Evolutionary conservation across 2,797 vertebrate species (phyloP).

Genomic region (Semotilus atromaculatus): DNA sequence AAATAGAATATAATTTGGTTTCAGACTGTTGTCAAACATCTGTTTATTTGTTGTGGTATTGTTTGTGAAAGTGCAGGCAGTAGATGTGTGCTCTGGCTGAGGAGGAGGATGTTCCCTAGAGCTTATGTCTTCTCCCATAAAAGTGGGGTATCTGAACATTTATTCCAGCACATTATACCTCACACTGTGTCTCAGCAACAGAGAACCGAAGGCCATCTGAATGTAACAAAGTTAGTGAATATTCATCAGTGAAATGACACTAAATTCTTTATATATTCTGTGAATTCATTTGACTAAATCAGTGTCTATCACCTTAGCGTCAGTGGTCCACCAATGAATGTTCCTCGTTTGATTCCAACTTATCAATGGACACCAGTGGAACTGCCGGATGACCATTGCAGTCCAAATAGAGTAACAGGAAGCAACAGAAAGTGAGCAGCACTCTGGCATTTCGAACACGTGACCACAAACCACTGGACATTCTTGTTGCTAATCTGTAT

Average conservation of each 20-base stretch:
- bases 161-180: slow-evolving; percentile 65
- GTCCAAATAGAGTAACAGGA: slow-evolving; percentile 48
- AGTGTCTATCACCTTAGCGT: slow-evolving; percentile 37
- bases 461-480: slow-evolving; percentile 6
- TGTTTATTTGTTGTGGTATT: background rate
- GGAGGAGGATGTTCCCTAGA: slow-evolving; percentile 83
- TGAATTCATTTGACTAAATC: background rate
- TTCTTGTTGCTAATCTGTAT: background rate
- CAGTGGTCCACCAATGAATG: slow-evolving; percentile 48
- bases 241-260: background rate
- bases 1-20: background rate
- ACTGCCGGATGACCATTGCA: slow-evolving; percentile 60
- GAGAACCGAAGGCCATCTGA: slow-evolving; percentile 59
- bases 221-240: slow-evolving; percentile 75
- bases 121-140: slow-evolving; percentile 71
- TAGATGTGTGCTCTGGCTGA: slow-evolving; percentile 35
- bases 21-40: background rate
- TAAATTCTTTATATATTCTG: background rate
- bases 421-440: slow-evolving; percentile 82
- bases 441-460: background rate
- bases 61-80: slow-evolving; percentile 20
- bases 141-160: slow-evolving; percentile 60
- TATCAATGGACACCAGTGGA: slow-evolving; percentile 55
- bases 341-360: slow-evolving; percentile 62
- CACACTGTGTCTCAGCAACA: slow-evolving; percentile 68